Conservation (phyloP, 2,113 vertebrate genomes). For the Actinemys pallida region DNA sequence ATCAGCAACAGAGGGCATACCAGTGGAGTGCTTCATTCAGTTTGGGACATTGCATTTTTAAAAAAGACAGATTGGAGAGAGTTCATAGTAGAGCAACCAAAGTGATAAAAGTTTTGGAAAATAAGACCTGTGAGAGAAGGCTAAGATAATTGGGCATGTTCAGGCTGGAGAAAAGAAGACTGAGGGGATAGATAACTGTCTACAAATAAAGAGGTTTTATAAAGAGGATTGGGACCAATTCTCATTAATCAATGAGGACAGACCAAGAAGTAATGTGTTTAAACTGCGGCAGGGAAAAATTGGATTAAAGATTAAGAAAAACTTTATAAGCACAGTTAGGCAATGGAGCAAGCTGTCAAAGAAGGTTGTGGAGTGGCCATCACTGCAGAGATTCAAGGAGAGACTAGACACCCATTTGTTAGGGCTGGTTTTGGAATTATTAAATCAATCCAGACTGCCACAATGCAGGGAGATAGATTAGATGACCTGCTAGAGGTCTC, state of each 20-base stretch:
- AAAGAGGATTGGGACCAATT: neutral
- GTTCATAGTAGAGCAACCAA: neutral
- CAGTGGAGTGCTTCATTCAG: neutral
- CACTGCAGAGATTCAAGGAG: neutral
- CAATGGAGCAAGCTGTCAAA: neutral
- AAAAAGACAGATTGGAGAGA: neutral
- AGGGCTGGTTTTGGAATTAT: conserved; percentile 34
- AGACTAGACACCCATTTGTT: neutral
- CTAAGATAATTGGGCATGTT: neutral
- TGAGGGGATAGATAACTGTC: neutral
- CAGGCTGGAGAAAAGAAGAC: conserved; percentile 1
- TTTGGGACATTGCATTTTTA: neutral
- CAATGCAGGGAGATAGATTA: conserved; percentile 36
- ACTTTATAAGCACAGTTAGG: conserved; percentile 34
- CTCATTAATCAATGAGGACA: conserved; percentile 61
- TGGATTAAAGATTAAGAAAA: conserved; percentile 39
- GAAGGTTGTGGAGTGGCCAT: neutral
- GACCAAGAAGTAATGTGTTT: conserved; percentile 58
- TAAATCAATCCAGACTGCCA: conserved; percentile 1
- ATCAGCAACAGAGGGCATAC: neutral
- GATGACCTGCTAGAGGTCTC: neutral
- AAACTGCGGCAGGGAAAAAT: conserved; percentile 47
- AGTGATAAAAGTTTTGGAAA: conserved; percentile 43
- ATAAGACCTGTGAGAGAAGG: conserved; percentile 34
- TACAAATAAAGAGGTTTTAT: neutral